Base-by-base conservation (phyloP, 1,140 invertebrate species). In the Tribolium castaneum region DNA sequence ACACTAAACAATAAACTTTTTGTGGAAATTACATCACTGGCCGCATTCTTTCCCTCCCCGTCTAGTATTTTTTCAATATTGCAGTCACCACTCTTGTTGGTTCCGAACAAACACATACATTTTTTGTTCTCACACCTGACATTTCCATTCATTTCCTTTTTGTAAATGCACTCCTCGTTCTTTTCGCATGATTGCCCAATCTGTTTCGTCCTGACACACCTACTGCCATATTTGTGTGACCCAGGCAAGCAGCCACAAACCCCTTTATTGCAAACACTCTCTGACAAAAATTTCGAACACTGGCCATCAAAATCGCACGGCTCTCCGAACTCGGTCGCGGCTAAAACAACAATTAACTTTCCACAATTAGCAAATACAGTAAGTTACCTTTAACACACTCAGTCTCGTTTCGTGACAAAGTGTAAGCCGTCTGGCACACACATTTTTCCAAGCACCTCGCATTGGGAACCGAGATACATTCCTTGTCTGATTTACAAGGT, bases 231-330 rank as follows among this genome's bases (percentile, higher is more conserved):
- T 6, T 70, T 54, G 59, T 83, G 80, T 35, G 71, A 78, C 50
- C 54, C 66, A 7, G n/a, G n/a, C 25, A 56, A 12, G 35, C 82
- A 83, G 2, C 75, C 70, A 66, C 82, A 83, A 22, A 75, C 81
- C 13, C 45, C 39, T 34, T 62, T 59, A 35, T 6, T 35, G 52
- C 80, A 83, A 34, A 79, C 22, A 22, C 80, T 80, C 6, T 75
- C 77, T 34, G 39, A 19, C 9, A 83, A 51, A 76, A 73, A 79
- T 51, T 78, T 79, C 7, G 78, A 79, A 35, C 82, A 83, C 16
- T 83, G 82, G 7, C 34, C 77, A 56, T 82, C 78, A 56, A 80
- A 80, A 13, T 79, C 66, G 14, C 82, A 83, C 5, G 70, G 13
- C 6, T 83, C 82, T 39, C 22, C 45, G 62, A 83, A 83, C 13